Evolutionary conservation across 2,888 invertebrate species (phyloP), one percentile per base, ranked within the genome.

Genomic region (Xanthia togata): DNA sequence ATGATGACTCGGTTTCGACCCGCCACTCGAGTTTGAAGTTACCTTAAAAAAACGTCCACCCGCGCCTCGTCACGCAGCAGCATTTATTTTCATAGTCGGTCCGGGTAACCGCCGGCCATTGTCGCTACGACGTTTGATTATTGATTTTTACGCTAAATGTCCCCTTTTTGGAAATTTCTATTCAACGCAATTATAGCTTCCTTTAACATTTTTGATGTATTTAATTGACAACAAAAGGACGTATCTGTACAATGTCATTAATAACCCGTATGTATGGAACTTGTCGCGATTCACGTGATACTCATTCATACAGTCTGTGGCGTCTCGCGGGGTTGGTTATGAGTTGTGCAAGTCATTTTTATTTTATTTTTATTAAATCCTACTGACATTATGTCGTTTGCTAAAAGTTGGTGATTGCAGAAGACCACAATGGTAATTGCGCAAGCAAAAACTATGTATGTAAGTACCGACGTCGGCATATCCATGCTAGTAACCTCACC

Each of bases 91-190:
- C 95, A 96, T 96, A 96, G 96, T 93, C 94, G 93, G 90, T 92
- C 92, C 94, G 94, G 92, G 93, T 94, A 95, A 95, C 96, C 95
- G 94, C 93, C 91, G 89, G 83, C 94, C 87, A 93, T 96, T 96
- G 96, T 96, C 92, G 87, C 87, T 84, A 88, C 88, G 90, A 92
- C 94, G 92, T 94, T 94, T 93, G 94, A 96, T 96, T 96, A 96
- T 96, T 96, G 96, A 96, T 96, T 96, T 96, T 96, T 95, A 96
- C 96, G 96, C 96, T 93, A 96, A 95, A 96, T 95, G 94, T 94
- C 95, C 91, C 93, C 93, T 95, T 95, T 95, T 94, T 92, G 88
- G 88, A 92, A 94, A 93, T 83, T 89, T 90, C 94, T 91, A 95
- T 96, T 96, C 93, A 95, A 91, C 88, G 91, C 93, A 95, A 95